A percentile compares a stretch with the other conserved stretches of the same genome.
These are phyloP conservation scores for Streptopelia turtur DNA, from an alignment of 2,797 vertebrate genomes.

Conservation along the genomic window DNA sequence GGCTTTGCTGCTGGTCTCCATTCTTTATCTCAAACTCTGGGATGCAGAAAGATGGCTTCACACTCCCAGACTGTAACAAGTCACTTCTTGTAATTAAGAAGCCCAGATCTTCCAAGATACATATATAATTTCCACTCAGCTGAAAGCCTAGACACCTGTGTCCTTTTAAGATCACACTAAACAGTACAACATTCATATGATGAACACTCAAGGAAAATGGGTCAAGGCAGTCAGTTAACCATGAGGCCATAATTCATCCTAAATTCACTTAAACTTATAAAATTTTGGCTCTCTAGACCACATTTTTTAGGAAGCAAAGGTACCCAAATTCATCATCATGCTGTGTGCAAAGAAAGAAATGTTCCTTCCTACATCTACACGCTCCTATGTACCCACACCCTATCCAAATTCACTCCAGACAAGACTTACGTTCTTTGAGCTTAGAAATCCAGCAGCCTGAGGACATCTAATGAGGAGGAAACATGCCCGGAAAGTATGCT, in stretches of 20 bases:
- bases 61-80: background rate
- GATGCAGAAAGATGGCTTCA: background rate
- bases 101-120: background rate
- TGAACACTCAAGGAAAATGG: background rate
- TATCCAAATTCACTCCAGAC: background rate
- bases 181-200: background rate
- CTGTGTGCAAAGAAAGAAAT: background rate
- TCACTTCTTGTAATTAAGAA: background rate
- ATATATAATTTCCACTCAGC: background rate
- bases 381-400: background rate
- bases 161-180: background rate
- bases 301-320: background rate
- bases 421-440: background rate
- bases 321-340: background rate
- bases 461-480: fast-evolving
- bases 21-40: background rate
- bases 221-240: background rate
- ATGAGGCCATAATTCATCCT: background rate
- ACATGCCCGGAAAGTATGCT: background rate
- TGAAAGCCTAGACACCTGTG: background rate
- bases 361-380: background rate
- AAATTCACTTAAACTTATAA: background rate
- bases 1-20: background rate
- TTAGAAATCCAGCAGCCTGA: background rate
- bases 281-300: background rate